These are phyloP conservation scores for Amphiduros pacificus DNA, from an alignment of 2,888 invertebrate species.

Conservation along the genomic window DNA sequence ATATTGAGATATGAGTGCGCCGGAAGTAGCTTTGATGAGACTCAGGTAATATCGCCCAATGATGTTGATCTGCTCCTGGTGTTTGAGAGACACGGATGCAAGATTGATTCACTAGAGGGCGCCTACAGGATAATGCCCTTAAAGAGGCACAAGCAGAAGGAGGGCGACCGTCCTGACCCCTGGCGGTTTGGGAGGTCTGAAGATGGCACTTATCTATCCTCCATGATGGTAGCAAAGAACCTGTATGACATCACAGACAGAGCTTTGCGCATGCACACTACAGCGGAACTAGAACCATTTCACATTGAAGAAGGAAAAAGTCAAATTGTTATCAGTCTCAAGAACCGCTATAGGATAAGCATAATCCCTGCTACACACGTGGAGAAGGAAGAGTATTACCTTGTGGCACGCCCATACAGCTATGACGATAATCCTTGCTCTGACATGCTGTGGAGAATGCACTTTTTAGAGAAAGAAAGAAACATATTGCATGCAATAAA, in stretches of 20 bases:
- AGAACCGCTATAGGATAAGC: conserved; percentile 16
- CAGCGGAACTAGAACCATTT: conserved; percentile 13
- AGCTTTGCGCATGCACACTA: conserved; percentile 25
- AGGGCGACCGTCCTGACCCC: conserved; percentile 7
- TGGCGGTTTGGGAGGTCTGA: conserved; percentile 33
- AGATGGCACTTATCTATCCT: conserved; percentile 38
- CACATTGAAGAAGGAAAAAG: conserved; percentile 5
- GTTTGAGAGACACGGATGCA: conserved; percentile 17
- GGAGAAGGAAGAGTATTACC: conserved; percentile 12
- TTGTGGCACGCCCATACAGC: conserved; percentile 30
- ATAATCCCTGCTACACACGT: conserved; percentile 19
- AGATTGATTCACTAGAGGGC: conserved; percentile 5
- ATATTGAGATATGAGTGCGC: conserved; percentile 11
- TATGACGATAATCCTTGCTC: conserved; percentile 34
- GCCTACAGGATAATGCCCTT: conserved; percentile 25
- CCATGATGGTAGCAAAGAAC: conserved; percentile 35
- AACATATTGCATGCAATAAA: conserved; percentile 34
- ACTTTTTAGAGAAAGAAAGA: conserved; percentile 28
- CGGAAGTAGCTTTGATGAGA: conserved; percentile 27
- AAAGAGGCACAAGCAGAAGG: conserved; percentile 1
- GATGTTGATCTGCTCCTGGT: conserved; percentile 26
- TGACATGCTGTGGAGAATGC: conserved; percentile 37
- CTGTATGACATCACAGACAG: conserved; percentile 35
- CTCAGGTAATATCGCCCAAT: conserved; percentile 13
- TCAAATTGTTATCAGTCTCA: conserved; percentile 17